phyloP scores from a whole-genome alignment of 2,888 invertebrate species.

The Deilephila elpenor region DNA sequence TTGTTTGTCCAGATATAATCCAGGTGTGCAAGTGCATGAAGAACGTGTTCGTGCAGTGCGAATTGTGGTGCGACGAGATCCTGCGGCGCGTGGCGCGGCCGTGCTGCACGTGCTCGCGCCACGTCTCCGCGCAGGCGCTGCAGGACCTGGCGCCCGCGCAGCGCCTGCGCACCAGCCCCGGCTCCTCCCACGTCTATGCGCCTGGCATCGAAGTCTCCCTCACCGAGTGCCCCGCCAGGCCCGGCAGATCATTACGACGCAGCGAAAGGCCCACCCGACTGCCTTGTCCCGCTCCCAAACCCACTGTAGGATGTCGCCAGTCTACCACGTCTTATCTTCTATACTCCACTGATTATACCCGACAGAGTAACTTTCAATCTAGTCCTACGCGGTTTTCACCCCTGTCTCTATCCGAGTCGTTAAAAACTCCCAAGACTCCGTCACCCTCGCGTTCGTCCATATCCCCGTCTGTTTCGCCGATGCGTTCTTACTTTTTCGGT shows the following conservation, averaged over 20 bases:
- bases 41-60: conserved; percentile 76
- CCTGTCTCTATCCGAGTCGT: conserved; percentile 28
- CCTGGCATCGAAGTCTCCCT: conserved; percentile 61
- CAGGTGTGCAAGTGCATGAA: conserved; percentile 78
- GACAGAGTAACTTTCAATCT: conserved; percentile 22
- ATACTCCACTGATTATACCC: conserved; percentile 50
- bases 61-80: conserved; percentile 76
- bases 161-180: conserved; percentile 45
- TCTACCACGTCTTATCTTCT: conserved; percentile 57
- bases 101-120: conserved; percentile 69
- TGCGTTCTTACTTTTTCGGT: conserved; percentile 33
- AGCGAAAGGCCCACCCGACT: conserved; percentile 38
- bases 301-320: conserved; percentile 49
- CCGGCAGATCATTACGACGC: conserved; percentile 32
- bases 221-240: conserved; percentile 55
- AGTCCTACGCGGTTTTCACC: conserved; percentile 29
- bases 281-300: conserved; percentile 55
- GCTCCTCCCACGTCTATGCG: conserved; percentile 47
- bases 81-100: conserved; percentile 66
- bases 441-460: background rate
- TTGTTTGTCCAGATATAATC: conserved; percentile 56
- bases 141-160: conserved; percentile 55
- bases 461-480: conserved; percentile 18
- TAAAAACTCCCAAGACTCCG: conserved; percentile 10
- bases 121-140: conserved; percentile 60